These are phyloP conservation scores for Arvicanthis niloticus DNA, from an alignment of 2,113 vertebrate species.

Conservation along the genomic window DNA sequence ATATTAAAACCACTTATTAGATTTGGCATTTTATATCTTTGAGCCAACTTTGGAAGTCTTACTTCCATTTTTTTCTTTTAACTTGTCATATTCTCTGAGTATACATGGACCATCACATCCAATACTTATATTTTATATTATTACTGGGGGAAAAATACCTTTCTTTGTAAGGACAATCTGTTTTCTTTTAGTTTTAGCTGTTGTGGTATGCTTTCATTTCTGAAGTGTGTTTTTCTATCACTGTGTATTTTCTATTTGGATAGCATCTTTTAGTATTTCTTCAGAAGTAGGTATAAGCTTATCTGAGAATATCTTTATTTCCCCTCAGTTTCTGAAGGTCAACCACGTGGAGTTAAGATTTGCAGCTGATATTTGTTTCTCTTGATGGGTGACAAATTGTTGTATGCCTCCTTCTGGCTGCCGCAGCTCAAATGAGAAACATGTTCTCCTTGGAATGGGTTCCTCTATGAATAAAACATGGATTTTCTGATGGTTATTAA, in stretches of 20 bases:
- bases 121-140: background rate
- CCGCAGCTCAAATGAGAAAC: background rate
- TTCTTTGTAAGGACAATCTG: background rate
- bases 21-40: background rate
- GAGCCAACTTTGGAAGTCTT: background rate
- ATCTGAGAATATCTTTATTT: constrained; percentile 1
- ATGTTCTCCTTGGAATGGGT: background rate
- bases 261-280: background rate
- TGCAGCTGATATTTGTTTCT: background rate
- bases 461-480: background rate
- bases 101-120: background rate
- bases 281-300: background rate
- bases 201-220: background rate
- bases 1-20: background rate
- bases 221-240: background rate
- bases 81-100: background rate
- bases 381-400: background rate
- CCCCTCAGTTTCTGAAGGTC: background rate
- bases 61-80: background rate
- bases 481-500: background rate
- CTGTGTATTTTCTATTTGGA: background rate
- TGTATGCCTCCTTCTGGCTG: background rate
- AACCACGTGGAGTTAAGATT: background rate
- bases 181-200: background rate
- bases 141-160: background rate